Conservation (phyloP, 2,888 invertebrate species). For the Lasius platythorax region DNA sequence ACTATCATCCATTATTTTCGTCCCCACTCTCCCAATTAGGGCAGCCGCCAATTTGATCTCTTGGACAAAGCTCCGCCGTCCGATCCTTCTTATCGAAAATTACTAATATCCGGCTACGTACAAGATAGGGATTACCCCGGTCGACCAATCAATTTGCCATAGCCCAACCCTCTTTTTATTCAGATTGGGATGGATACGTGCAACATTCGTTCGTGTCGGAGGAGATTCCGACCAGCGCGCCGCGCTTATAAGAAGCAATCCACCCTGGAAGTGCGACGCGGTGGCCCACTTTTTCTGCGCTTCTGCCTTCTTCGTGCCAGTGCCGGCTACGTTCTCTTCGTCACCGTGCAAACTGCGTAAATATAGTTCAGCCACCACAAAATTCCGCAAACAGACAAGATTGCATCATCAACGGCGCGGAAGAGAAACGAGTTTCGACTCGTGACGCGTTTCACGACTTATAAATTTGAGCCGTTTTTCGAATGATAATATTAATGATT, state of each 20-base stretch:
- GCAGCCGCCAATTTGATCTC: slow-evolving; percentile 69
- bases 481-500: background rate
- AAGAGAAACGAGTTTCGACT: slow-evolving; percentile 6
- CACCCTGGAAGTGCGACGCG: slow-evolving; percentile 42
- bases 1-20: slow-evolving; percentile 46
- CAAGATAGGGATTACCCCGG: slow-evolving; percentile 73
- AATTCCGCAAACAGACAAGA: background rate
- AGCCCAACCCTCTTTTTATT: slow-evolving; percentile 61
- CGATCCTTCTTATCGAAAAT: slow-evolving; percentile 76
- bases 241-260: slow-evolving; percentile 37
- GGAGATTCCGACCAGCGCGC: slow-evolving; percentile 26
- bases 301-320: background rate
- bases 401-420: background rate
- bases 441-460: background rate
- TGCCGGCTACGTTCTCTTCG: slow-evolving; percentile 26
- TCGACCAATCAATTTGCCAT: slow-evolving; percentile 76
- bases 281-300: slow-evolving; percentile 39
- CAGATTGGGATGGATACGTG: slow-evolving; percentile 57
- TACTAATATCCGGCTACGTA: slow-evolving; percentile 81
- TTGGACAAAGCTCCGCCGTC: slow-evolving; percentile 61
- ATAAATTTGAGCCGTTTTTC: background rate
- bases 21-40: slow-evolving; percentile 61
- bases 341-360: background rate
- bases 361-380: background rate
- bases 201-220: slow-evolving; percentile 45